Evolutionary conservation across 2,888 invertebrate species (phyloP).

Genomic region (Monoplex corrugatus): DNA sequence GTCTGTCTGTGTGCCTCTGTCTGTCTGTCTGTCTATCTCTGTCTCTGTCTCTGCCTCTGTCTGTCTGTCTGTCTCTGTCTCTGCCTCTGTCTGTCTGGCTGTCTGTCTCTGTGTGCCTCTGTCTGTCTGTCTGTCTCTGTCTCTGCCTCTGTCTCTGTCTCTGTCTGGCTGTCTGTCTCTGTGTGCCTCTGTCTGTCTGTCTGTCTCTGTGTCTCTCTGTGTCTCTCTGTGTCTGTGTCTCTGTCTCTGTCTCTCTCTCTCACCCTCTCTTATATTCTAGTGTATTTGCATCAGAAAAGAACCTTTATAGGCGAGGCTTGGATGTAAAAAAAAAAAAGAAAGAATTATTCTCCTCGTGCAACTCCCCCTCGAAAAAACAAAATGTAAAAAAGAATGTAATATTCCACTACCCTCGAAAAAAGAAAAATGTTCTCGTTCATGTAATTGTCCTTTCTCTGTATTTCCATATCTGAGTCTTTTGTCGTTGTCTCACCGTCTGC

Average conservation of each 20-base stretch:
- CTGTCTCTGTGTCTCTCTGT: background rate
- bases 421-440: too few relatives aligned
- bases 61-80: background rate
- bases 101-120: background rate
- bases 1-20: background rate
- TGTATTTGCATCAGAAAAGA: too few relatives aligned
- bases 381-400: too few relatives aligned
- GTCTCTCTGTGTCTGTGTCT: background rate
- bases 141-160: background rate
- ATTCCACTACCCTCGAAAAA: too few relatives aligned
- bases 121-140: background rate
- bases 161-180: background rate
- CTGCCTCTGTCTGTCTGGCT: constrained; percentile 22
- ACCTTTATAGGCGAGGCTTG: too few relatives aligned
- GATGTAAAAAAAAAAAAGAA: too few relatives aligned
- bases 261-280: background rate
- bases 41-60: background rate
- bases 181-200: too few relatives aligned
- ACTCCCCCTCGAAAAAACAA: too few relatives aligned
- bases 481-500: too few relatives aligned
- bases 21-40: background rate
- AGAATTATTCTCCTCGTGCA: too few relatives aligned
- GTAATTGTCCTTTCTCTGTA: too few relatives aligned
- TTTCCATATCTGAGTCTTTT: too few relatives aligned
- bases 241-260: constrained; percentile 1